Base-by-base conservation (phyloP, 2,888 invertebrate genomes). In the Augiades crinisus region DNA sequence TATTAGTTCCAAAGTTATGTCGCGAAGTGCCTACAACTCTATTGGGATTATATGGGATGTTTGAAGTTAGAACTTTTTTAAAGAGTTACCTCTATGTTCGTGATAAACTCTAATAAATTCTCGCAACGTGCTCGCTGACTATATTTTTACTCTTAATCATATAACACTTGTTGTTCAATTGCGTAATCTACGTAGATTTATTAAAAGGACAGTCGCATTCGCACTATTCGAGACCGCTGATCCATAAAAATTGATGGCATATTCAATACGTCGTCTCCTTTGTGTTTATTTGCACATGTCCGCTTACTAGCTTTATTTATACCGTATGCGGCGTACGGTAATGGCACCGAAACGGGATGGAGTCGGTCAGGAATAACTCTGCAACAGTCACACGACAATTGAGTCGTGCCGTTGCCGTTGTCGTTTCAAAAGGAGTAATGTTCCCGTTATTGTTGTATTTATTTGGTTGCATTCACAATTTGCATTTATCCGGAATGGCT, bases 371-470 rank as follows among this genome's bases (percentile, higher is more conserved):
- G 70, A 74, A 77, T 77, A 77, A 64, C 68, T 51, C 58, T 59
- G 60, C 61, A 66, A 55, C 64, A 68, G 66, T 73, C 72, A 67
- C 68, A 68, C 66, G 70, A 69, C 70, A 70, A 68, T 75, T 69
- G 64, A 65, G 63, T 67, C 64, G 63, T 65, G 67, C 62, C 67
- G n/a, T n/a, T n/a, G n/a, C n/a, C n/a, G n/a, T n/a, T n/a, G 64
- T 62, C 59, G 63, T 52, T 54, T 38, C 56, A 46, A 38, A 53
- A 55, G 54, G 56, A 52, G 44, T 58, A 53, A 59, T 49, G 56
- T 52, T 46, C 44, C 54, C 47, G 54, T 47, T 55, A 40, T 58
- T 47, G 38, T 53, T 47, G 56, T 46, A 53, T 53, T 51, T 52
- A 52, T 51, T 54, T 38, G 38, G 52, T 44, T 49, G 54, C 43